phyloP scores from a whole-genome alignment of 1,140 invertebrate genomes.

The Cotesia typhae region DNA sequence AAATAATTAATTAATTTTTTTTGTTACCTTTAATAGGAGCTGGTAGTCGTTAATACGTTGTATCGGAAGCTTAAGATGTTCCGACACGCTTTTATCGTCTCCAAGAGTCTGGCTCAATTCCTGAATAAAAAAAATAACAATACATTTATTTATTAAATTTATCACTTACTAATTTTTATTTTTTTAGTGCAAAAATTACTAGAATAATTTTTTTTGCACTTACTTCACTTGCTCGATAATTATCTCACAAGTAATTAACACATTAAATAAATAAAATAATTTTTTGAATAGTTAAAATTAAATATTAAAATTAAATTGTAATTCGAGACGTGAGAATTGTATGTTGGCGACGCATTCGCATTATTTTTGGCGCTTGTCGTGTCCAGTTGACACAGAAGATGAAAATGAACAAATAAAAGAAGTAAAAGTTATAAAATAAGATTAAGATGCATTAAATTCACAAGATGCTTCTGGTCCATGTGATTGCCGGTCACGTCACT shows the following conservation, averaged over 20 bases:
- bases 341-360: constrained; percentile 31
- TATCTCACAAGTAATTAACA: no score
- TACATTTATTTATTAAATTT: neutral
- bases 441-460: neutral
- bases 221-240: no score
- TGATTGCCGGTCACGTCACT: constrained; percentile 20
- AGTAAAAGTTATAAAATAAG: neutral
- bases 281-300: neutral
- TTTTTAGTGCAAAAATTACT: no score
- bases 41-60: constrained; percentile 98
- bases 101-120: constrained; percentile 83
- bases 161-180: constrained; percentile 2
- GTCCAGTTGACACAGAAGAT: constrained; percentile 27
- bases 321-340: constrained; percentile 30
- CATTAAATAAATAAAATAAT: neutral
- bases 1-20: neutral
- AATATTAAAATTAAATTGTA: constrained; percentile 26
- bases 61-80: constrained; percentile 92
- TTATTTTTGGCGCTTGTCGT: constrained; percentile 35
- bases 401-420: neutral
- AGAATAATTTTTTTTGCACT: no score
- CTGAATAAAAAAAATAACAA: constrained; percentile 68
- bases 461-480: constrained; percentile 11
- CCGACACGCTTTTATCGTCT: constrained; percentile 88
- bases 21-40: constrained; percentile 88